These are phyloP conservation scores for Alviniconcha strummeri DNA, from an alignment of 2,888 invertebrate genomes.

Conservation along the genomic window DNA sequence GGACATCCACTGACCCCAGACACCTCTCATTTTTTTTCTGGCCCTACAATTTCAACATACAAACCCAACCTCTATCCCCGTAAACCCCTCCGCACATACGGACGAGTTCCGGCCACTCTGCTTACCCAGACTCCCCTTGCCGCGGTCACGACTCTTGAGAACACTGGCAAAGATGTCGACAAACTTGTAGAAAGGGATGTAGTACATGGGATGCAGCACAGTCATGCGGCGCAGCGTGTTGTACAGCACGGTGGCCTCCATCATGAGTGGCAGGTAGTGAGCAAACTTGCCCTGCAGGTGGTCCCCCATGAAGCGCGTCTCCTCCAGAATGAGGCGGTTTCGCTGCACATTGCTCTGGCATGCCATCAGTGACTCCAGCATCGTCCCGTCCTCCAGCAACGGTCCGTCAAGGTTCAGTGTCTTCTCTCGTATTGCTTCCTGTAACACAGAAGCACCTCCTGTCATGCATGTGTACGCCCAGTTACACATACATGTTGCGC, in stretches of 20 bases:
- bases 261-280: slow-evolving; percentile 66
- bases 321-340: slow-evolving; percentile 66
- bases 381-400: slow-evolving; percentile 68
- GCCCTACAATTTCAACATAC: too few relatives aligned
- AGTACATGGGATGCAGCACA: slow-evolving; percentile 66
- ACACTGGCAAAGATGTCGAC: slow-evolving; percentile 60
- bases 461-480: too few relatives aligned
- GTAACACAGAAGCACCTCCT: not conserved
- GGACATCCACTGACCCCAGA: too few relatives aligned
- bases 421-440: slow-evolving; percentile 69
- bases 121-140: slow-evolving; percentile 67
- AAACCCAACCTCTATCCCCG: too few relatives aligned
- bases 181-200: slow-evolving; percentile 66
- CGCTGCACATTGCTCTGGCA: slow-evolving; percentile 66
- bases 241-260: slow-evolving; percentile 67
- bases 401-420: slow-evolving; percentile 64
- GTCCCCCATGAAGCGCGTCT: slow-evolving; percentile 66
- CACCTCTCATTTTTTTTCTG: too few relatives aligned
- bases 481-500: too few relatives aligned
- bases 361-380: slow-evolving; percentile 65
- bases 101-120: not conserved
- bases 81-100: too few relatives aligned
- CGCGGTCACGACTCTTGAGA: slow-evolving; percentile 63
- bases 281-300: slow-evolving; percentile 68
- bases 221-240: slow-evolving; percentile 63